Conservation (phyloP, 2,888 invertebrate species). For the Notocelia uddmanniana region DNA sequence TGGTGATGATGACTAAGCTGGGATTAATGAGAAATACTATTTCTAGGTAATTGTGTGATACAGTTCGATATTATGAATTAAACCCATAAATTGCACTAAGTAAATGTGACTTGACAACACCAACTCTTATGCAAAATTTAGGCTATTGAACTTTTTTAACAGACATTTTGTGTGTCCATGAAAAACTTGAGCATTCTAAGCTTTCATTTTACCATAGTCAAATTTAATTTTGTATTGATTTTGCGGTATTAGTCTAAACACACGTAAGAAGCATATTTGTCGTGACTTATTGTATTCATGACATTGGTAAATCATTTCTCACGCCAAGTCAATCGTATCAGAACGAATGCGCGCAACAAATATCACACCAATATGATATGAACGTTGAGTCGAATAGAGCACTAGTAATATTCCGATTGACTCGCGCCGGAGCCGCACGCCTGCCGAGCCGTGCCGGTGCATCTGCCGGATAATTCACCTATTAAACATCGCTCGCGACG, state of each 20-base stretch:
- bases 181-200: too few species aligned
- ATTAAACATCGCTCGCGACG: conserved; percentile 16
- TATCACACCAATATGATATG: not conserved
- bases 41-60: not conserved
- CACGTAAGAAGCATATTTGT: too few species aligned
- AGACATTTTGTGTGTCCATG: too few species aligned
- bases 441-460: conserved; percentile 28
- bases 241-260: too few species aligned
- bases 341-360: not conserved
- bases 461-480: conserved; percentile 35
- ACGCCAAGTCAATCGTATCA: too few species aligned
- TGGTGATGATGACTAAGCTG: not conserved
- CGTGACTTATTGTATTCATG: too few species aligned
- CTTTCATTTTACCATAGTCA: too few species aligned
- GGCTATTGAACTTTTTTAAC: too few species aligned
- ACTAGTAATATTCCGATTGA: conserved; percentile 26
- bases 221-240: too few species aligned
- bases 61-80: not conserved
- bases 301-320: too few species aligned
- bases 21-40: not conserved
- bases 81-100: not conserved
- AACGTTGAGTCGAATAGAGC: not conserved
- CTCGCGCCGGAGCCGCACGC: conserved; percentile 10
- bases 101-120: too few species aligned
- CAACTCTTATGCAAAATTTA: not conserved